Percentiles rank a stretch among this genome's conserved stretches.
Conservation (phyloP, 2,888 invertebrate genomes). For the Chrysomela aeneicollis region DNA sequence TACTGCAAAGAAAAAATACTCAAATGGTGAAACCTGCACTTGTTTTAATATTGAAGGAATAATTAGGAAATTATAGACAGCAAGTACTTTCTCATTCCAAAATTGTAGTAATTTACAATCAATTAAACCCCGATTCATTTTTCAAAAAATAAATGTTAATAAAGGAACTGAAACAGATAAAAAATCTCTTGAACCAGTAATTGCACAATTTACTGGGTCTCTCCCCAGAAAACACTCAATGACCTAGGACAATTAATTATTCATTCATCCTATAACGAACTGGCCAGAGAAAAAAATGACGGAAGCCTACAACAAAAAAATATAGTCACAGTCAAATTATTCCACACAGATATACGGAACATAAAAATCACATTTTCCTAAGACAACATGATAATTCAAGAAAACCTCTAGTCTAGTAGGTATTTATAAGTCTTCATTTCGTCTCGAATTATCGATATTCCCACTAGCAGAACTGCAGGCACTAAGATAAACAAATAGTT, state of each 20-base stretch:
- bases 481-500: conserved; percentile 49
- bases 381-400: conserved; percentile 11
- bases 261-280: conserved; percentile 18
- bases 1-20: not conserved
- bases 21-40: not conserved
- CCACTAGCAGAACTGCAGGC: conserved; percentile 44
- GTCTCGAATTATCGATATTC: conserved; percentile 11
- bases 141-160: not conserved
- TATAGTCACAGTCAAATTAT: conserved; percentile 32
- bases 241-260: conserved; percentile 10
- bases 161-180: not conserved
- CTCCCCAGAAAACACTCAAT: not conserved
- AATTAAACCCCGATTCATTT: not conserved
- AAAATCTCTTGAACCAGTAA: conserved; percentile 19
- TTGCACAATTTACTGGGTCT: conserved; percentile 25
- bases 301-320: conserved; percentile 29
- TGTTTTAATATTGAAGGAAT: not conserved
- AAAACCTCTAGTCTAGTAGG: not conserved
- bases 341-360: conserved; percentile 29
- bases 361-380: conserved; percentile 30
- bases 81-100: not conserved
- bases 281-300: conserved; percentile 29
- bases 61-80: not conserved
- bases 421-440: not conserved
- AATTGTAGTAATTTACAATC: not conserved